Evolutionary conservation across 2,113 vertebrate genomes (phyloP).

Genomic region (Lophius piscatorius): DNA sequence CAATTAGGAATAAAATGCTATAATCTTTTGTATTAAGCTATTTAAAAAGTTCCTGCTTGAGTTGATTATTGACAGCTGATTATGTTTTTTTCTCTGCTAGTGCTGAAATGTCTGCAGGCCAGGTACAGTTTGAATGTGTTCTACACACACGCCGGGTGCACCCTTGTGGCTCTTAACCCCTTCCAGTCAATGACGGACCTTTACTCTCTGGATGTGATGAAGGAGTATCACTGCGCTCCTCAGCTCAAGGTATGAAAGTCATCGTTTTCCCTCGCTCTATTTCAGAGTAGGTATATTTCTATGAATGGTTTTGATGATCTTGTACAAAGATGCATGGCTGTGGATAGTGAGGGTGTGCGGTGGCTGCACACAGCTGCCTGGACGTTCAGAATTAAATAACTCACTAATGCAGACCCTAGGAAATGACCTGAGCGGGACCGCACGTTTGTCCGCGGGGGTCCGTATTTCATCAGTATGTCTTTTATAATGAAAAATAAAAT

Average conservation of each 20-base stretch:
- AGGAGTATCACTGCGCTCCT: conserved; percentile 85
- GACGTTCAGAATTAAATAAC: not conserved
- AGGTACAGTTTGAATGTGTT: conserved; percentile 86
- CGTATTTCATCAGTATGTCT: not conserved
- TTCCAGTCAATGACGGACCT: conserved; percentile 89
- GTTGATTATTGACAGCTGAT: not conserved
- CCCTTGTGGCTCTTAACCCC: conserved; percentile 94
- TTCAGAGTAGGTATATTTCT: not conserved
- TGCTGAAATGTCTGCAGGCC: conserved; percentile 94
- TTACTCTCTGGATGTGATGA: conserved; percentile 90
- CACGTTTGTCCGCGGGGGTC: too few relatives aligned
- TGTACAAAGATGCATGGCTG: not conserved
- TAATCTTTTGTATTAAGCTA: not conserved
- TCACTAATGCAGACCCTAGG: not conserved
- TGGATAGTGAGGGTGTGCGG: too few relatives aligned
- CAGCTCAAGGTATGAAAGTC: conserved; percentile 85
- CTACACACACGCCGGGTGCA: conserved; percentile 96
- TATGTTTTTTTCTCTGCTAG: conserved; percentile 72
- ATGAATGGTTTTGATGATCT: not conserved
- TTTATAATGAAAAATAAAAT: not conserved
- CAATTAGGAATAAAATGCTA: too few relatives aligned
- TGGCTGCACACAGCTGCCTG: not conserved
- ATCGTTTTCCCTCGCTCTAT: not conserved
- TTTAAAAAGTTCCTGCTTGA: not conserved
- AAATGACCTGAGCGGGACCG: too few relatives aligned